These are phyloP conservation scores for Crotalus viridis DNA, from an alignment of 2,113 vertebrate genomes.

Conservation along the genomic window DNA sequence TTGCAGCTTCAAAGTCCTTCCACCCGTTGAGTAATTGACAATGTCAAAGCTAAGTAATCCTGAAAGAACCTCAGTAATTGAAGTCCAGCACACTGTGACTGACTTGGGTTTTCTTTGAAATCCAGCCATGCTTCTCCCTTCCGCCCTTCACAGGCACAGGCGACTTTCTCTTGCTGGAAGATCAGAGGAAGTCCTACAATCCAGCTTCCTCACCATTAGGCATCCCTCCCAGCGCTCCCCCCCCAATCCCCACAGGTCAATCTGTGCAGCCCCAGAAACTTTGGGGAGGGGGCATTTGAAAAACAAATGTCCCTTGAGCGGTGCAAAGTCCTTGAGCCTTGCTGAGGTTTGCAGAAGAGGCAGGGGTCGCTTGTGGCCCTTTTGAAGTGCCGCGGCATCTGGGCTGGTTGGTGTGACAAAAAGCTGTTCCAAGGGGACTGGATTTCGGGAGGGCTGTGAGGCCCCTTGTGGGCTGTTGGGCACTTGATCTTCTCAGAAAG, in stretches of 20 bases:
- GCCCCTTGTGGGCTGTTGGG: constrained; percentile 25
- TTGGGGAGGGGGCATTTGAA: not conserved
- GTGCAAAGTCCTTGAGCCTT: not conserved
- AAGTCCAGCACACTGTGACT: not conserved
- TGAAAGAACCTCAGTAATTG: not conserved
- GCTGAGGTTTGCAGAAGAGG: not conserved
- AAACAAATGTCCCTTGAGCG: constrained; percentile 23
- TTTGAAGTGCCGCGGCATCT: not conserved
- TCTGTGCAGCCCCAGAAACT: not conserved
- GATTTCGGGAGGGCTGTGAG: constrained; percentile 4
- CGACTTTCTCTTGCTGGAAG: not conserved
- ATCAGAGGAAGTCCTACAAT: not conserved
- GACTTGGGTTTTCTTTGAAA: not conserved
- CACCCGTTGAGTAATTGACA: not conserved
- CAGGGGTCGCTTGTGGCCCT: not conserved
- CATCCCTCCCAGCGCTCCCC: not conserved
- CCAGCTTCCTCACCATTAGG: not conserved
- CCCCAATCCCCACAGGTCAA: not conserved
- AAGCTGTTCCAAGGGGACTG: not conserved
- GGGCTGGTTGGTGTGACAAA: not conserved
- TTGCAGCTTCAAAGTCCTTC: not conserved
- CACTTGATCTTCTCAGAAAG: constrained; percentile 16
- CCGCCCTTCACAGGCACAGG: not conserved
- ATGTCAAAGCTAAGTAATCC: not conserved
- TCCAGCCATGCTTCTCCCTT: not conserved